A percentile compares a stretch with the other conserved stretches of the same genome.
phyloP scores from a whole-genome alignment of 1,140 invertebrate genomes.

The Chelonus insularis region DNA sequence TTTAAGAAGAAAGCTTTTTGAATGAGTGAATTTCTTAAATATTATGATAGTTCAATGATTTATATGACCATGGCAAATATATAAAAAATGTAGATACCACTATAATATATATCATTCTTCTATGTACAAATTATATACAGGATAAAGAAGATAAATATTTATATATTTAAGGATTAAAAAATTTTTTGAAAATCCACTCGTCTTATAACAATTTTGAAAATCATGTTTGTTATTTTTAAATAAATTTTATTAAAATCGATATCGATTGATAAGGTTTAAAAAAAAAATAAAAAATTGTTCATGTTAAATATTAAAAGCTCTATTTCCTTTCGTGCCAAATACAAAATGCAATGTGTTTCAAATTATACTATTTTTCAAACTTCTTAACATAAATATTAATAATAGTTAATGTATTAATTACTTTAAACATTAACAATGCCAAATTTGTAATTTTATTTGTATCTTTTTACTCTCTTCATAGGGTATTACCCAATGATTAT shows the following conservation, averaged over 20 bases:
- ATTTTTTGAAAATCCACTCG: no score
- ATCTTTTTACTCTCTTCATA: neutral
- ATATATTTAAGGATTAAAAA: no score
- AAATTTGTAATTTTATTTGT: neutral
- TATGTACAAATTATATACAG: no score
- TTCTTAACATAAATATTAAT: neutral
- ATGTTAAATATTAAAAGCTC: neutral
- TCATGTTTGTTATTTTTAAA: no score
- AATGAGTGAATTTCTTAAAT: no score
- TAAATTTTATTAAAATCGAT: neutral
- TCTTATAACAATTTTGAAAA: no score
- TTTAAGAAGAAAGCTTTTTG: no score
- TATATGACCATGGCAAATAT: neutral
- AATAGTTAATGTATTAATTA: neutral
- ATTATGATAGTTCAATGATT: neutral
- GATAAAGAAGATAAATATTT: no score
- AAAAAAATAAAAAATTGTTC: neutral
- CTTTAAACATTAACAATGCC: neutral
- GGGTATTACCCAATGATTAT: conserved; percentile 26
- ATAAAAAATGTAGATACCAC: neutral
- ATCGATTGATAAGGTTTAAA: neutral
- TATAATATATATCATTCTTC: neutral
- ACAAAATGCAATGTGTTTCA: neutral
- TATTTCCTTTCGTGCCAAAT: neutral
- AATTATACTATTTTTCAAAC: neutral